phyloP scores from a whole-genome alignment of 2,888 invertebrate genomes.

The Cantharis rufa region DNA sequence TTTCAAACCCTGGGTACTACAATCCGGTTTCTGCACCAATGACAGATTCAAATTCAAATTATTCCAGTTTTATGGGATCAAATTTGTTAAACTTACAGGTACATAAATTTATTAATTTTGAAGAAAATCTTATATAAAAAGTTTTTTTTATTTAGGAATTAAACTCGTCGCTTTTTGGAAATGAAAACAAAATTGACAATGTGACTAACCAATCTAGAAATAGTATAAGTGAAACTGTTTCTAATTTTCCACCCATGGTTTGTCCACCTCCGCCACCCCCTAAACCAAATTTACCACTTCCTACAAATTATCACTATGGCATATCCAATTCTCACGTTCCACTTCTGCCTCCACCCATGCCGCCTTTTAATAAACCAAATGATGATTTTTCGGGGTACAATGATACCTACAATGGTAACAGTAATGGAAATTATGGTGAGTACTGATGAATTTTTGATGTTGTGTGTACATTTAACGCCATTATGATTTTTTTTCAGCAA shows the following conservation, averaged over 20 bases:
- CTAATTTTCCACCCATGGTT: slow-evolving; percentile 52
- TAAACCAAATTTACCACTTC: slow-evolving; percentile 25
- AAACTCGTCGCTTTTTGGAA: slow-evolving; percentile 25
- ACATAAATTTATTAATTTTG: slow-evolving; percentile 26
- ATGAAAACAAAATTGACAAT: not conserved
- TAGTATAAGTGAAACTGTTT: slow-evolving; percentile 18
- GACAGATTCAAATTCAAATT: slow-evolving; percentile 42
- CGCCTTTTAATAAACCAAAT: slow-evolving; percentile 51
- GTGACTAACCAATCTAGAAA: slow-evolving; percentile 12
- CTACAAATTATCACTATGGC: slow-evolving; percentile 31
- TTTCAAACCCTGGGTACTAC: slow-evolving; percentile 56
- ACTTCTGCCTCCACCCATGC: slow-evolving; percentile 62
- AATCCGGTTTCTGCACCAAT: slow-evolving; percentile 52
- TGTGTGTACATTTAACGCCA: not conserved
- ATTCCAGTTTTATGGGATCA: slow-evolving; percentile 67
- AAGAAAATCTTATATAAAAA: not conserved
- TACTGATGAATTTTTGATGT: not conserved
- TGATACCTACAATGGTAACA: slow-evolving; percentile 13
- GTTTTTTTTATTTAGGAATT: slow-evolving; percentile 23
- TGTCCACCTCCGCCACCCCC: slow-evolving; percentile 57
- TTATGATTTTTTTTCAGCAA: not conserved
- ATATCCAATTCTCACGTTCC: slow-evolving; percentile 52
- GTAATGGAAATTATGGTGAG: slow-evolving; percentile 26
- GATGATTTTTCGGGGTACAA: slow-evolving; percentile 30
- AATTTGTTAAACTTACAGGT: slow-evolving; percentile 61